Evolutionary conservation across 1,140 invertebrate species (phyloP).

Genomic region (Drosophila ohnishii): DNA sequence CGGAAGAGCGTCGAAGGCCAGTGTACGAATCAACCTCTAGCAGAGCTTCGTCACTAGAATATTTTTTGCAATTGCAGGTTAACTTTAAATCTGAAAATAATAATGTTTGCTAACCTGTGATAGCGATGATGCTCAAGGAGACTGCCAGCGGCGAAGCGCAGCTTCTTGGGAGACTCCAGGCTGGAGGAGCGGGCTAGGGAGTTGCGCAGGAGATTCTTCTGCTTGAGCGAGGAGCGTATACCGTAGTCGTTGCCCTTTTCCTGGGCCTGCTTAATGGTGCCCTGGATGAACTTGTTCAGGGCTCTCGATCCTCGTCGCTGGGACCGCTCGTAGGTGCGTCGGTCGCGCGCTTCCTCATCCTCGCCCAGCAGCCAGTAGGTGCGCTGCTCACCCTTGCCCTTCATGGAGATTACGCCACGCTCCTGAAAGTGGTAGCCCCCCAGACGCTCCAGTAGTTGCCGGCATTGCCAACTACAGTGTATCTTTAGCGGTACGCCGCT

Average conservation of each 20-base stretch:
- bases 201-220: conserved; percentile 73
- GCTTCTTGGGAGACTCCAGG: conserved; percentile 90
- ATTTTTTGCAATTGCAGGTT: background rate
- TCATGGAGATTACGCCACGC: conserved; percentile 91
- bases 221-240: conserved; percentile 87
- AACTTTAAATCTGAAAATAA: too few relatives aligned
- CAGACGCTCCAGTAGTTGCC: conserved; percentile 88
- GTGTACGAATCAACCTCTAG: conserved; percentile 84
- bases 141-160: conserved; percentile 89
- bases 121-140: conserved; percentile 87
- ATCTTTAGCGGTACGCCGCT: conserved; percentile 93
- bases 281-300: conserved; percentile 79
- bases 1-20: conserved; percentile 81
- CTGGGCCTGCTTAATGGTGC: conserved; percentile 68
- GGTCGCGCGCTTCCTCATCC: conserved; percentile 85
- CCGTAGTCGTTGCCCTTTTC: conserved; percentile 77
- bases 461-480: conserved; percentile 91
- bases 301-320: conserved; percentile 81
- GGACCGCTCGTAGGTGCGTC: conserved; percentile 84
- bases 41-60: conserved; percentile 85
- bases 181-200: conserved; percentile 86
- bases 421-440: conserved; percentile 90
- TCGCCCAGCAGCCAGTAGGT: conserved; percentile 95
- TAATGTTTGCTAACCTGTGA: conserved; percentile 75
- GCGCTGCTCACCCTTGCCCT: conserved; percentile 92